Conservation (phyloP, 23 tunicate species). For the Trididemnum miniatum region DNA sequence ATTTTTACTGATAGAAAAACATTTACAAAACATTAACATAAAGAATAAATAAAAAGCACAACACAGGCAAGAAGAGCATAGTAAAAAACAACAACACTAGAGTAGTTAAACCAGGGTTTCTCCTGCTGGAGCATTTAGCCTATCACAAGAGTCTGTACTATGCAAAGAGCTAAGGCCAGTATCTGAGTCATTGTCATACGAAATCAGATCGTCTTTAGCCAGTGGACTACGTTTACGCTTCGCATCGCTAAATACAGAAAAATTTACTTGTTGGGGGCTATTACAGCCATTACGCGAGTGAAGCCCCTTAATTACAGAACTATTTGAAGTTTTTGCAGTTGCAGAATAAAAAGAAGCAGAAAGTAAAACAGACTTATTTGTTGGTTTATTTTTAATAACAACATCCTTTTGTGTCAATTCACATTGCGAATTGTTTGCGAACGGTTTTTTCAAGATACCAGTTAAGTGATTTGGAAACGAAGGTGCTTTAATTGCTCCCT, state of each 20-base stretch:
- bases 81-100: background rate
- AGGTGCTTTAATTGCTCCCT: conserved; percentile 6
- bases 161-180: conserved; percentile 91
- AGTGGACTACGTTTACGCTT: background rate
- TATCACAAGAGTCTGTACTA: conserved; percentile 75
- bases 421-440: background rate
- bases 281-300: background rate
- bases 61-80: too few relatives aligned
- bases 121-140: conserved; percentile 32
- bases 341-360: background rate
- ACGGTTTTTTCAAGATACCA: conserved; percentile 41
- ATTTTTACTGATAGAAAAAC: too few relatives aligned
- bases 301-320: background rate
- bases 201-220: background rate
- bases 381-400: background rate
- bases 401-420: background rate
- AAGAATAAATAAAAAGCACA: too few relatives aligned
- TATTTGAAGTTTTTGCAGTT: background rate
- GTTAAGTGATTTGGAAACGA: background rate
- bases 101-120: conserved; percentile 76
- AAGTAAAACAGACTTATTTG: background rate
- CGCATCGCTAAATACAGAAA: background rate
- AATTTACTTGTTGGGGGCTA: background rate
- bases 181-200: conserved; percentile 88
- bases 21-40: too few relatives aligned